Percentiles rank a stretch among this genome's conserved stretches.
Evolutionary conservation across 1,140 invertebrate species (phyloP).

Genomic region (Danaus plexippus): DNA sequence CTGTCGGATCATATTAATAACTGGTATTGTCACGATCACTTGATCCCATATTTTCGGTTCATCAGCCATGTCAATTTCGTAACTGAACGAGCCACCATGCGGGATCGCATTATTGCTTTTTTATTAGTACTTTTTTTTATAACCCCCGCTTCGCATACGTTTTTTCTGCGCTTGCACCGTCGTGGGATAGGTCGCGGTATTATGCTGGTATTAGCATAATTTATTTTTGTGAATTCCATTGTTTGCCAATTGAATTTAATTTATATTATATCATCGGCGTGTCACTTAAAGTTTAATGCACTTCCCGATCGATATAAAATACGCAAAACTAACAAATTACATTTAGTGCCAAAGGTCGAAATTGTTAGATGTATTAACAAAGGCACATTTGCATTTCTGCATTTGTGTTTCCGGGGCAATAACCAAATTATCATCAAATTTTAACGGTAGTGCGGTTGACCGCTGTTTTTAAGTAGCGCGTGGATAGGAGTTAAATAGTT

Average conservation of each 20-base stretch:
- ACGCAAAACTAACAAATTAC: conserved; percentile 50
- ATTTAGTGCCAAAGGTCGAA: conserved; percentile 48
- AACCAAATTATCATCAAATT: conserved; percentile 51
- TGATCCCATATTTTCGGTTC: conserved; percentile 58
- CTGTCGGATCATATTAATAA: conserved; percentile 7
- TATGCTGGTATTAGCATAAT: conserved; percentile 71
- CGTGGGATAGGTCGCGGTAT: conserved; percentile 65
- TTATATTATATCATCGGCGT: conserved; percentile 15
- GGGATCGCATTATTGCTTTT: conserved; percentile 70
- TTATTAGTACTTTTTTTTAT: conserved; percentile 62
- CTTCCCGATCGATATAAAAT: conserved; percentile 1
- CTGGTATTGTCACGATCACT: conserved; percentile 23
- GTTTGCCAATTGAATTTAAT: conserved; percentile 37
- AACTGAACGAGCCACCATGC: conserved; percentile 67
- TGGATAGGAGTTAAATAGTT: too few species aligned
- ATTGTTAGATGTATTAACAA: conserved; percentile 48
- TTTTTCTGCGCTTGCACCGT: conserved; percentile 54
- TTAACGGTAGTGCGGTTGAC: conserved; percentile 47
- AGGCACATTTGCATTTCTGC: conserved; percentile 63
- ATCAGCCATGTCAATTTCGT: conserved; percentile 64
- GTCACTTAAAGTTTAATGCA: conserved; percentile 35
- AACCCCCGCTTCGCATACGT: conserved; percentile 58
- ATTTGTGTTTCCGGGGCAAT: conserved; percentile 53
- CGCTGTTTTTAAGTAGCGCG: conserved; percentile 19
- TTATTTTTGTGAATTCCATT: conserved; percentile 38